Percentiles rank a stretch among this genome's conserved stretches.
phyloP scores from a whole-genome alignment of 2,888 invertebrate genomes.

The Nymphalis c-album region DNA sequence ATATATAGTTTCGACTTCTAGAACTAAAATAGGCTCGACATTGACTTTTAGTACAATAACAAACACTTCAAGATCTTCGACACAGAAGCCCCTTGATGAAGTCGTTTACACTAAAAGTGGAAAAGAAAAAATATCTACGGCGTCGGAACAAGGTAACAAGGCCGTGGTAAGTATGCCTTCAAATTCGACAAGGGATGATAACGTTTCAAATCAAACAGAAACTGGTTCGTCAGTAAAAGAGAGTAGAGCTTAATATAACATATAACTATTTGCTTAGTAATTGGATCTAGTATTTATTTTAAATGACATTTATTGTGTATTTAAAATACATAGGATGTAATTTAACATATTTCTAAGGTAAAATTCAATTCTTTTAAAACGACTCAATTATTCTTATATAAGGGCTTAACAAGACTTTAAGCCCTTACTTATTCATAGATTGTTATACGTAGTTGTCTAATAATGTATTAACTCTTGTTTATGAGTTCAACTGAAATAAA shows the following conservation, averaged over 20 bases:
- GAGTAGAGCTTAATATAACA: constrained; percentile 51
- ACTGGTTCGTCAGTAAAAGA: constrained; percentile 36
- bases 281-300: constrained; percentile 1
- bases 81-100: constrained; percentile 17
- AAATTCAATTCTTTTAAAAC: constrained; percentile 24
- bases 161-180: constrained; percentile 12
- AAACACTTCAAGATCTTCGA: constrained; percentile 21
- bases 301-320: not conserved
- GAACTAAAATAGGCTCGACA: constrained; percentile 41
- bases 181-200: constrained; percentile 24
- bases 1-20: constrained; percentile 41
- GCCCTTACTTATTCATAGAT: constrained; percentile 22
- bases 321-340: constrained; percentile 9
- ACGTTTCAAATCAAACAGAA: constrained; percentile 33
- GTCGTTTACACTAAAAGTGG: constrained; percentile 22
- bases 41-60: constrained; percentile 28
- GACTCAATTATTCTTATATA: constrained; percentile 30
- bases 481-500: constrained; percentile 16
- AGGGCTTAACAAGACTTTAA: constrained; percentile 9
- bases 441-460: constrained; percentile 34
- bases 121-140: constrained; percentile 14
- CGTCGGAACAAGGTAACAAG: constrained; percentile 17
- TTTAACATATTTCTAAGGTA: constrained; percentile 13
- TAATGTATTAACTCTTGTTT: constrained; percentile 24
- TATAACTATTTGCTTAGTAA: constrained; percentile 17